Base-by-base conservation (phyloP, 2,113 vertebrate genomes). In the Plestiodon gilberti region DNA sequence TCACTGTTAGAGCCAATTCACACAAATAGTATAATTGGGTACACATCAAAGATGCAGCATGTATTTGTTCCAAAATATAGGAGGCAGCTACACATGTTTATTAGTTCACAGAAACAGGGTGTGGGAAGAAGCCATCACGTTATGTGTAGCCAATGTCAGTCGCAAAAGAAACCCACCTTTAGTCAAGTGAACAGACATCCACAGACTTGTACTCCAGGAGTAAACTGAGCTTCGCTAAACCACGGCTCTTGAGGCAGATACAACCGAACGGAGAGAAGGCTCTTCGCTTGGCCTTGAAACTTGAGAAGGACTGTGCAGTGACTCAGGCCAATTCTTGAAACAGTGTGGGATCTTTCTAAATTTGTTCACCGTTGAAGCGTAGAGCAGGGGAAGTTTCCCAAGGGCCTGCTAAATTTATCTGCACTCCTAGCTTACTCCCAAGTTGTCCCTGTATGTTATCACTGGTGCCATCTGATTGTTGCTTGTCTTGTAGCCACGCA, bases 271-370 rank as follows among this genome's bases (percentile, higher is more conserved):
- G 1, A 82, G 57, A 59, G 43, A 62, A 25, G 57, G 11, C 79
- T 25, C 69, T n/a, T 18, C 3, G 23, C 69, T 25, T 35, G 7
- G 87, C n/a, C 57, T 64, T 81, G 69, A 81, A 87, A 87, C 85
- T 91, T 30, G 38, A 5, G 23, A 40, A 65, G 55, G 2, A 0
- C 13, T 1, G 22, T 0, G 0, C 23, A 69, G 25, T 2, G 0
- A 81, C 40, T 81, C 70, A 40, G 64, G 81, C 88, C 84, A 76
- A 78, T 0, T 78, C 90, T 92, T 83, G 65, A 93, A 93, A 91
- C 70, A 89, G 81, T 70, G 4, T 1, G 69, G 83, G 90, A 52
- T 80, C 28, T 61, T 91, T 90, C 93, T 84, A 71, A 91, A 80
- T 65, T 88, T 79, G 59, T 82, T 77, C 13, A 65, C 64, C 69